phyloP scores from a whole-genome alignment of 2,113 vertebrate species.

The Colistium nudipinnis region DNA sequence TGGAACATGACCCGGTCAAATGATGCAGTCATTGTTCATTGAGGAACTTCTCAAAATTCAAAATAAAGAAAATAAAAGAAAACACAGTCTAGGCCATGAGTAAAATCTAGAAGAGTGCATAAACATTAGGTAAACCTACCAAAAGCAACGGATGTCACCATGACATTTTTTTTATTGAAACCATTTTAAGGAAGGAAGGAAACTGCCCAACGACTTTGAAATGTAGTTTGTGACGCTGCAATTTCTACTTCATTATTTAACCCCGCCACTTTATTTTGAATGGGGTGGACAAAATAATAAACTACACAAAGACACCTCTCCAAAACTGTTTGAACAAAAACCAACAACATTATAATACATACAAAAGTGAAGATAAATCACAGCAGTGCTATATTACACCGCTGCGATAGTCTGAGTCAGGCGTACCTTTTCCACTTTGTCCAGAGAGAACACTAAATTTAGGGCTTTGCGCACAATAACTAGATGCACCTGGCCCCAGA shows the following conservation, averaged over 20 bases:
- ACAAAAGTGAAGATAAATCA: background rate
- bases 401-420: background rate
- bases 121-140: background rate
- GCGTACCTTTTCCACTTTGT: background rate
- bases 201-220: background rate
- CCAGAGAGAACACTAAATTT: conserved; percentile 3
- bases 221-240: background rate
- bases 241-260: background rate
- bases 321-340: background rate
- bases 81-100: background rate
- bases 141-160: too few relatives aligned
- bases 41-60: background rate
- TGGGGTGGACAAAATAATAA: too few relatives aligned
- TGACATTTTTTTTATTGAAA: background rate
- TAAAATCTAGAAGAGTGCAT: background rate
- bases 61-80: background rate
- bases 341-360: background rate
- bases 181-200: background rate
- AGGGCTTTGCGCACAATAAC: conserved; percentile 16
- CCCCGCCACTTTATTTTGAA: too few relatives aligned
- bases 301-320: too few relatives aligned
- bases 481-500: conserved; percentile 45
- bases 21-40: background rate
- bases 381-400: background rate
- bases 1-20: background rate